Percentiles rank a stretch among this genome's conserved stretches.
phyloP scores from a whole-genome alignment of 2,113 vertebrate genomes.

The Lipophrys pholis region DNA sequence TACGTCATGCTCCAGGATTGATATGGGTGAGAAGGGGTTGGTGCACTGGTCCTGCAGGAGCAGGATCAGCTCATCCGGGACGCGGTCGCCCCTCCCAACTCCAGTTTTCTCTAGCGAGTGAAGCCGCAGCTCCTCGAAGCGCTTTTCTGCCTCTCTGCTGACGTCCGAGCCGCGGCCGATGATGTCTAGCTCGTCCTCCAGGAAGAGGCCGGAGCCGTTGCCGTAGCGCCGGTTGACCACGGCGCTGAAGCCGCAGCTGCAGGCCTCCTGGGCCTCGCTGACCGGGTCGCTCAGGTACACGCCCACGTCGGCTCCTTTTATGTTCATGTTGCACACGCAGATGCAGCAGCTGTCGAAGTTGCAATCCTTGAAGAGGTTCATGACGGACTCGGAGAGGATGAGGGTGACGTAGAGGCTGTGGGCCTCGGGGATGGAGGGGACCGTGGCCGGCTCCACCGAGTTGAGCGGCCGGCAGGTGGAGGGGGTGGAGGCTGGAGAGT shows the following conservation, averaged over 20 bases:
- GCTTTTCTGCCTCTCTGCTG: slow-evolving; percentile 93
- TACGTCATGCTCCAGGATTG: slow-evolving; percentile 85
- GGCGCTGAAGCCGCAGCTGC: slow-evolving; percentile 97
- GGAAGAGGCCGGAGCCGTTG: slow-evolving; percentile 95
- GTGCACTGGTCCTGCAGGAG: slow-evolving; percentile 97
- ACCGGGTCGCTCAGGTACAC: slow-evolving; percentile 96
- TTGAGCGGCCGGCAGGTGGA: slow-evolving; percentile 96
- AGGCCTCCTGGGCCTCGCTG: slow-evolving; percentile 91
- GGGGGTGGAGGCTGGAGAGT: slow-evolving; percentile 96
- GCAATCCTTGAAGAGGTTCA: slow-evolving; percentile 99
- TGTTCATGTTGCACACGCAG: slow-evolving; percentile 99
- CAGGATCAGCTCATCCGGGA: slow-evolving; percentile 93
- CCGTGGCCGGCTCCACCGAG: slow-evolving; percentile 96
- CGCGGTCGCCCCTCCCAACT: slow-evolving; percentile 87
- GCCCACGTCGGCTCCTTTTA: slow-evolving; percentile 96
- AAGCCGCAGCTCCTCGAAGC: slow-evolving; percentile 91
- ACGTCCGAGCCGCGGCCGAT: slow-evolving; percentile 93
- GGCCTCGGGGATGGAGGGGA: slow-evolving; percentile 95
- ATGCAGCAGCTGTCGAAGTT: slow-evolving; percentile 99
- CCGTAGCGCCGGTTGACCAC: slow-evolving; percentile 97
- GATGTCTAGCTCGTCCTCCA: slow-evolving; percentile 98
- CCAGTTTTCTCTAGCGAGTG: slow-evolving; percentile 85
- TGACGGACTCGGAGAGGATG: slow-evolving; percentile 97
- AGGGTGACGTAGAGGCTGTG: slow-evolving; percentile 99
- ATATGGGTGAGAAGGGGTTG: slow-evolving; percentile 95